These are phyloP conservation scores for Triplophysa tibetana DNA, from an alignment of 2,113 vertebrate species.

Conservation along the genomic window DNA sequence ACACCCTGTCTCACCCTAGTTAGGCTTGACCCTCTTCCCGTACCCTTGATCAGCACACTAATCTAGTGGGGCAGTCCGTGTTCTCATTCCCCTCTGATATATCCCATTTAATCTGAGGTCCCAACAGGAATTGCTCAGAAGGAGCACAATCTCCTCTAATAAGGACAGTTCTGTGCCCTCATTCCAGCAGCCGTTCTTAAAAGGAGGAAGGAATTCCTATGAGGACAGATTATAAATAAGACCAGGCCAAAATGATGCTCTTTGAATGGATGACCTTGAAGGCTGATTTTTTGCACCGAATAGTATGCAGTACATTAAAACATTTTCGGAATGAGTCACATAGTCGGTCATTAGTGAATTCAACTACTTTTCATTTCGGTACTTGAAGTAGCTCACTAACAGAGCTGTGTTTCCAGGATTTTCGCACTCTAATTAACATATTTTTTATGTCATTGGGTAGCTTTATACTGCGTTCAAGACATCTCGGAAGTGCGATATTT, in stretches of 20 bases:
- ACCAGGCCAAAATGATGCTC: conserved; percentile 36
- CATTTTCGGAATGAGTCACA: neutral
- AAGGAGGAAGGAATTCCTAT: conserved; percentile 48
- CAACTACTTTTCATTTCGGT: too few relatives aligned
- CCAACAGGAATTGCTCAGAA: conserved; percentile 58
- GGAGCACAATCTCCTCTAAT: conserved; percentile 61
- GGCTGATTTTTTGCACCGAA: conserved; percentile 9
- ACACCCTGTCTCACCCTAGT: conserved; percentile 31
- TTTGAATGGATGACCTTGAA: conserved; percentile 49
- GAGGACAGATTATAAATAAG: conserved; percentile 54
- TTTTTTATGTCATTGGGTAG: too few relatives aligned
- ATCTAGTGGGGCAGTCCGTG: conserved; percentile 53
- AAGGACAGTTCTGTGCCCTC: conserved; percentile 57
- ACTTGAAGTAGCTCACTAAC: too few relatives aligned
- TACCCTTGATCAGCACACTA: conserved; percentile 52
- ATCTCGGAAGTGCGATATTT: too few relatives aligned
- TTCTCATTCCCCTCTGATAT: conserved; percentile 55
- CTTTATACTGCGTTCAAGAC: too few relatives aligned
- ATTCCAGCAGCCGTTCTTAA: conserved; percentile 54
- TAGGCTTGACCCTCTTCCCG: neutral
- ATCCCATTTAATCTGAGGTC: conserved; percentile 58
- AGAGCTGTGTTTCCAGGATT: too few relatives aligned
- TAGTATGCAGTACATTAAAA: neutral
- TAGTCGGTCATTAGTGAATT: too few relatives aligned
- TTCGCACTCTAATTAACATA: too few relatives aligned